Evolutionary conservation across 2,888 invertebrate species (phyloP).

Genomic region (Timema cristinae): DNA sequence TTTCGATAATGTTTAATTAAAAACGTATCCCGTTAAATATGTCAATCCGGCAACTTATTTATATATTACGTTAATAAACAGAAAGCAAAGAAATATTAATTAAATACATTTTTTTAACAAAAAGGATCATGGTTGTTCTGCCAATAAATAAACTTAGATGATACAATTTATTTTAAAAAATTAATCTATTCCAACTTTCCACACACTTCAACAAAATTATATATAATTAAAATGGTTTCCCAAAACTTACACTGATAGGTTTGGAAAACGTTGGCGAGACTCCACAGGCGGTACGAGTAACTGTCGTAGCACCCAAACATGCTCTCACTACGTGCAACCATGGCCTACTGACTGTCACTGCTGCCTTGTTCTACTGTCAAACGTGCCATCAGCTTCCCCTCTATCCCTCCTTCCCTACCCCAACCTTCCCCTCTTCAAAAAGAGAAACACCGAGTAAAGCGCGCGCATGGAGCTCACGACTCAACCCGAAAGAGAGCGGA

Average conservation of each 20-base stretch:
- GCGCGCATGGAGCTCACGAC: slow-evolving; percentile 39
- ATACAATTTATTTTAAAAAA: no score
- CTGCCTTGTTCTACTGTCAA: no score
- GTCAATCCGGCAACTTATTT: no score
- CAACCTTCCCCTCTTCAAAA: slow-evolving; percentile 46
- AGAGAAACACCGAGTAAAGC: slow-evolving; percentile 50
- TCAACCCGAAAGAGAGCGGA: slow-evolving; percentile 14
- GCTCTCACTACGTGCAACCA: slow-evolving; percentile 75
- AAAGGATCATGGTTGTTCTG: no score
- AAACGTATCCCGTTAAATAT: no score
- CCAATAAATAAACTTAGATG: no score
- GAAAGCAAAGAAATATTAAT: no score
- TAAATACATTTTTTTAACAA: no score
- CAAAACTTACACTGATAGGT: slow-evolving; percentile 64
- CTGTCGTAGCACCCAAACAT: slow-evolving; percentile 73
- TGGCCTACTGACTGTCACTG: slow-evolving; percentile 60
- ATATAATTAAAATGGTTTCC: neutral
- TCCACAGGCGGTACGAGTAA: slow-evolving; percentile 73
- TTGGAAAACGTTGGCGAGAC: slow-evolving; percentile 72
- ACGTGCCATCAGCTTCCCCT: no score
- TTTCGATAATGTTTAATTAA: no score
- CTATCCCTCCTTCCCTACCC: slow-evolving; percentile 31
- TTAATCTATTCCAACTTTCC: no score
- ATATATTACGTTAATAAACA: no score
- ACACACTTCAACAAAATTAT: neutral